Evolutionary conservation across 2,797 vertebrate genomes (phyloP).

Genomic region (Sebastes vulpes): DNA sequence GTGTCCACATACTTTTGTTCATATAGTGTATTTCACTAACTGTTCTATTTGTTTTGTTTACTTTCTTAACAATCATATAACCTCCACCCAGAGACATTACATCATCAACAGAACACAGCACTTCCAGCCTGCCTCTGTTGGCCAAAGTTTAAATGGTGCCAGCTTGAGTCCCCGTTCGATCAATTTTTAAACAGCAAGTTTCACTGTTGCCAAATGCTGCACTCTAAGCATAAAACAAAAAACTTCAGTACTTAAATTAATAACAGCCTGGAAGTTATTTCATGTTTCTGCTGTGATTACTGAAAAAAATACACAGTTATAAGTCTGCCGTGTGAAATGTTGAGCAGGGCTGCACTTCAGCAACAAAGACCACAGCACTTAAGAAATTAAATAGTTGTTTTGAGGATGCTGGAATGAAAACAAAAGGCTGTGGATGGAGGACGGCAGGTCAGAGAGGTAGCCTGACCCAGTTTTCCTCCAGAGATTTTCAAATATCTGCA

Average conservation of each 20-base stretch:
- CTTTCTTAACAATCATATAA: background rate
- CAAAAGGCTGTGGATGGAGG: constrained; percentile 5
- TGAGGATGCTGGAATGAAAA: background rate
- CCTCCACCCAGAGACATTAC: background rate
- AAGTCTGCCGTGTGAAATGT: background rate
- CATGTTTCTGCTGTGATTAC: background rate
- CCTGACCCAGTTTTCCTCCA: constrained; percentile 16
- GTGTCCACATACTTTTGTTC: background rate
- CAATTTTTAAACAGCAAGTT: background rate
- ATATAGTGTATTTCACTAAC: background rate
- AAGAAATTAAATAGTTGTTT: background rate
- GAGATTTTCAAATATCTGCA: background rate
- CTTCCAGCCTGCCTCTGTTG: background rate
- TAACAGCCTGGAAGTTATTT: background rate
- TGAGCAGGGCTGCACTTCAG: background rate
- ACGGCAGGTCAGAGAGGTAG: constrained; percentile 1
- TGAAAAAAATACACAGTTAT: background rate
- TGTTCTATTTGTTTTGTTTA: background rate
- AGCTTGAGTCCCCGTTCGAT: background rate
- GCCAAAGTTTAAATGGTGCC: background rate
- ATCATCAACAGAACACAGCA: background rate
- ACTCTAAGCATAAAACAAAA: constrained; percentile 7
- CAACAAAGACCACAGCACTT: background rate
- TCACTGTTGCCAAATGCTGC: background rate
- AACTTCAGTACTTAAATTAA: background rate